Evolutionary conservation across 2,888 invertebrate genomes (phyloP).

Genomic region (Myopa tessellatipennis): DNA sequence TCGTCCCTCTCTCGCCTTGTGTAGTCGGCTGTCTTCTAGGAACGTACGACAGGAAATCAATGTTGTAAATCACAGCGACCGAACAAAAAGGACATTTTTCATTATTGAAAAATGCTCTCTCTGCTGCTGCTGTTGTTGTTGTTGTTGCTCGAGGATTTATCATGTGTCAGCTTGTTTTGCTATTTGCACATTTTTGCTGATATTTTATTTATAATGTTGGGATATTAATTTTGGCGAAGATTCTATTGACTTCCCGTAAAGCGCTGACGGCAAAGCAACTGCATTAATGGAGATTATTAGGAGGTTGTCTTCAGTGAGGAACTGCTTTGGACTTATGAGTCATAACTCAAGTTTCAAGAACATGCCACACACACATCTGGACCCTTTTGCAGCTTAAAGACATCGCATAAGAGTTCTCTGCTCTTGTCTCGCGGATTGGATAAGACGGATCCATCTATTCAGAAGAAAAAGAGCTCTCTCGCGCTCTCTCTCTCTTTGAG

Average conservation of each 20-base stretch:
- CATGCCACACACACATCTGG: no score
- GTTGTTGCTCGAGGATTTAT: constrained; percentile 32
- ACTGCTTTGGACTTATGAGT: no score
- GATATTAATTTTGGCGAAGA: neutral
- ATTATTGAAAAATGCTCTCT: neutral
- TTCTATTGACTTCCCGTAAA: constrained; percentile 15
- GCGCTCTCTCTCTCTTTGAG: no score
- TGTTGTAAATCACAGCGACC: constrained; percentile 50
- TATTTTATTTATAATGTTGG: constrained; percentile 4
- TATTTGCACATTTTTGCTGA: constrained; percentile 11
- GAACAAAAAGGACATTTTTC: constrained; percentile 3
- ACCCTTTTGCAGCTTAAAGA: no score
- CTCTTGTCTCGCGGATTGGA: no score
- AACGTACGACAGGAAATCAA: constrained; percentile 50
- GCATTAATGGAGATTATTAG: no score
- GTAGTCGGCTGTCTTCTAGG: constrained; percentile 6
- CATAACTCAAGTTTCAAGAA: no score
- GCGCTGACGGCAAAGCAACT: neutral
- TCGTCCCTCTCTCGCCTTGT: constrained; percentile 25
- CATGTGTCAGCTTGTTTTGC: constrained; percentile 36
- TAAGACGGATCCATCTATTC: no score
- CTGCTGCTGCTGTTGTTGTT: neutral
- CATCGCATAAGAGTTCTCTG: no score
- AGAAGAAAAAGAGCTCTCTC: no score
- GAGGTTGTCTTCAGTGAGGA: no score